These are phyloP conservation scores for Rhorus exstirpatorius DNA, from an alignment of 2,888 invertebrate species.

Conservation along the genomic window DNA sequence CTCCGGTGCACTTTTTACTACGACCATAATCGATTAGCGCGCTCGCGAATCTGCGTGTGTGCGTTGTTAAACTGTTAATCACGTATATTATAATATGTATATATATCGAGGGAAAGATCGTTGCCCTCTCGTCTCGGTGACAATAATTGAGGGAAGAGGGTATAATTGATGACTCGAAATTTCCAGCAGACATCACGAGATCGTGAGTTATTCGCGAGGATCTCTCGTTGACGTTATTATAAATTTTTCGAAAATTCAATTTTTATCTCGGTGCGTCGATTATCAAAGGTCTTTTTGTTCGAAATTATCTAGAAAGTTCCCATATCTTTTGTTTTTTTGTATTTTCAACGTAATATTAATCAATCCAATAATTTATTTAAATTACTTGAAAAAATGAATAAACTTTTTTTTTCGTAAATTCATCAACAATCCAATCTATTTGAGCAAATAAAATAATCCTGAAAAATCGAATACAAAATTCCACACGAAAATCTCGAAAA, in stretches of 20 bases:
- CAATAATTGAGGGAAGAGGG: constrained; percentile 35
- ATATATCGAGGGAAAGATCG: constrained; percentile 36
- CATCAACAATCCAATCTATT: no score
- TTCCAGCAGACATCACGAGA: constrained; percentile 17
- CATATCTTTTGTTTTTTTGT: no score
- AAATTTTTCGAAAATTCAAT: constrained; percentile 1
- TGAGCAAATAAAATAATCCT: no score
- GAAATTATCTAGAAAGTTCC: no score
- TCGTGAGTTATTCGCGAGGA: constrained; percentile 21
- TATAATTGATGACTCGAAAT: constrained; percentile 19
- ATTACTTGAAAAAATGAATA: not conserved
- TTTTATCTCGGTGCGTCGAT: no score
- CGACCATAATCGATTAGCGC: constrained; percentile 35
- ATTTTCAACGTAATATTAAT: no score
- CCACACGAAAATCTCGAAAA: no score
- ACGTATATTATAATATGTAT: constrained; percentile 17
- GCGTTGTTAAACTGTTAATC: constrained; percentile 61
- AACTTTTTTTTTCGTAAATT: no score
- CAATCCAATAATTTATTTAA: not conserved
- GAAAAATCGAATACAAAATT: no score
- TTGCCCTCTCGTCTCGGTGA: constrained; percentile 59
- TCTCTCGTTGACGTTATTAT: not conserved
- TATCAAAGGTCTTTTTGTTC: no score
- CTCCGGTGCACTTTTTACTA: constrained; percentile 48
- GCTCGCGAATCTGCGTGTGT: constrained; percentile 43